Conservation (phyloP, 2,113 vertebrate genomes). For the Rhabdomys dilectus region DNA sequence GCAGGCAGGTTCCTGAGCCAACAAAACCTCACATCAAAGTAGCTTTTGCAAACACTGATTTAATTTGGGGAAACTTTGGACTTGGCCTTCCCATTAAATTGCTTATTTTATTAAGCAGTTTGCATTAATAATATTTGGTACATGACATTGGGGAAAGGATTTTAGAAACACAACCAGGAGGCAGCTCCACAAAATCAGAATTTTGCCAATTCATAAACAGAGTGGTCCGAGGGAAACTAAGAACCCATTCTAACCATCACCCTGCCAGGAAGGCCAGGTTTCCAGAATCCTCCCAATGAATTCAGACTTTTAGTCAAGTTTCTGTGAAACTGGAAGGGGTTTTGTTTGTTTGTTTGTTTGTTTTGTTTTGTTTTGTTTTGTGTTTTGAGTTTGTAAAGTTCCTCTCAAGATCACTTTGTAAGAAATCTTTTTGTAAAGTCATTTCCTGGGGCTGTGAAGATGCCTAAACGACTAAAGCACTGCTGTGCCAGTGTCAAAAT, state of each 20-base stretch:
- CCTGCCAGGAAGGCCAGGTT: background rate
- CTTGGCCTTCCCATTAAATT: constrained; percentile 54
- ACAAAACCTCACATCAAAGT: constrained; percentile 18
- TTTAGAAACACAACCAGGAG: background rate
- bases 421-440: constrained; percentile 2
- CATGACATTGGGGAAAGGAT: background rate
- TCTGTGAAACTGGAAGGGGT: background rate
- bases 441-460: background rate
- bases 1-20: constrained; percentile 68
- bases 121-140: constrained; percentile 7
- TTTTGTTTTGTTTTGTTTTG: too few species aligned
- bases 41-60: constrained; percentile 68
- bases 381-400: background rate
- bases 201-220: background rate
- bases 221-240: background rate
- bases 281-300: background rate
- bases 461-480: background rate
- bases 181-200: background rate
- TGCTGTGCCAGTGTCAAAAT: background rate
- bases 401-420: background rate
- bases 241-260: background rate
- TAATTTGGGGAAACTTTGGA: constrained; percentile 37
- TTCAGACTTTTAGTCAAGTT: background rate
- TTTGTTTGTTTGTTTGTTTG: background rate
- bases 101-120: constrained; percentile 57